Conservation (phyloP, 2,888 invertebrate genomes). For the Thysanoteuthis rhombus region DNA sequence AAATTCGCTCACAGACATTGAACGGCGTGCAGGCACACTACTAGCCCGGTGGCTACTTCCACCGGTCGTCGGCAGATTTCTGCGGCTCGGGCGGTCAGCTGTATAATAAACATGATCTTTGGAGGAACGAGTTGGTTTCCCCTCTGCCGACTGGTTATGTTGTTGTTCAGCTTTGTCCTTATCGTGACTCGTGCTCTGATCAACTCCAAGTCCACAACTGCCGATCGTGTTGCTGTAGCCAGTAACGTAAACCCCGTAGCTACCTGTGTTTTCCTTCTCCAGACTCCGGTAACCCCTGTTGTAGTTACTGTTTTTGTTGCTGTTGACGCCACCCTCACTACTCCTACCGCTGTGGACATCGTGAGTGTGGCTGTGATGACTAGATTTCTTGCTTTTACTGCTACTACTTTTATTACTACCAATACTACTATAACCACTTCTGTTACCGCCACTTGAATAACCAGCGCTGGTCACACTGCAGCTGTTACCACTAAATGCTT, state of each 20-base stretch:
- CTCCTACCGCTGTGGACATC: neutral
- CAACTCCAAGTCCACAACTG: constrained; percentile 13
- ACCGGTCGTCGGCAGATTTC: constrained; percentile 18
- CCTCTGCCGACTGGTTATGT: neutral
- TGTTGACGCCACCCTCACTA: neutral
- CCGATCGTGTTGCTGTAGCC: constrained; percentile 26
- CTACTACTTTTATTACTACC: neutral
- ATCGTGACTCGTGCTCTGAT: neutral
- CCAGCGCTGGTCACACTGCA: neutral
- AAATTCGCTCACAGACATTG: constrained; percentile 23
- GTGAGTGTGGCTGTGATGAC: neutral
- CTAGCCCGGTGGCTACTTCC: constrained; percentile 30
- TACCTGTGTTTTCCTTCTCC: neutral
- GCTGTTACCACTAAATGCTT: neutral
- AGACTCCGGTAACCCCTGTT: neutral
- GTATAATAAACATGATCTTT: constrained; percentile 28
- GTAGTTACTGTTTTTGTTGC: neutral
- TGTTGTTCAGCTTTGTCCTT: neutral
- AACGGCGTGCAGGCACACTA: constrained; percentile 26
- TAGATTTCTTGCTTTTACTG: neutral
- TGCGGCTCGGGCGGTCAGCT: constrained; percentile 30
- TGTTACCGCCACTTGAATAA: neutral
- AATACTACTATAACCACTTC: neutral
- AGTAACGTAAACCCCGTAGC: neutral
- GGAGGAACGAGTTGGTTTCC: constrained; percentile 13